phyloP scores from a whole-genome alignment of 1,140 invertebrate genomes.

The Ceratina calcarata region DNA sequence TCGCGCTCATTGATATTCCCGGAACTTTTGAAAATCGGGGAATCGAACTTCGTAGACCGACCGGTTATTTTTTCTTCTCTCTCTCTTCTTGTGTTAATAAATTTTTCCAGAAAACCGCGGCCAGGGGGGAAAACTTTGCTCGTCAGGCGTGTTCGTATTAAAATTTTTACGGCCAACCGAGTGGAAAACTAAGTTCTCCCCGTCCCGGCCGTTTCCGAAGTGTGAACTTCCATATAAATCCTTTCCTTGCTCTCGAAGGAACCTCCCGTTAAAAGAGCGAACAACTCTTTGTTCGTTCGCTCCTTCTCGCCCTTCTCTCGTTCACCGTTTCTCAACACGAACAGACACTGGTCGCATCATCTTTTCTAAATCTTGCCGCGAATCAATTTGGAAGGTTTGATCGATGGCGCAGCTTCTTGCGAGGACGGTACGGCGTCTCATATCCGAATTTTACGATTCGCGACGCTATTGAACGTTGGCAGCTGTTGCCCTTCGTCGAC shows the following conservation, averaged over 20 bases:
- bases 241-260: neutral
- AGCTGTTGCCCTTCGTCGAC: slow-evolving; percentile 36
- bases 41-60: neutral
- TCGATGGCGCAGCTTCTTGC: no score
- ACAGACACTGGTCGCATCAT: neutral
- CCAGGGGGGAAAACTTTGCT: neutral
- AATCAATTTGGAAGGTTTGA: no score
- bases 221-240: slow-evolving; percentile 11
- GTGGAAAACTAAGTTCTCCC: slow-evolving; percentile 16
- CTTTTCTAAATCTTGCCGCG: no score
- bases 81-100: slow-evolving; percentile 1
- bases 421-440: no score
- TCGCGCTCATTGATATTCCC: neutral
- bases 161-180: slow-evolving; percentile 25
- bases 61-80: neutral
- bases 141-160: neutral
- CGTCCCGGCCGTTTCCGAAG: neutral
- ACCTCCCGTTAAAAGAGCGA: neutral
- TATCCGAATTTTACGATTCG: slow-evolving; percentile 47
- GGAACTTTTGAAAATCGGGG: neutral
- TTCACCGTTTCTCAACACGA: slow-evolving; percentile 10
- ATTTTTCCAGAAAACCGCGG: neutral
- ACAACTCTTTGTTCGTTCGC: neutral
- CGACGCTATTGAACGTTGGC: neutral
- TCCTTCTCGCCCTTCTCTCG: neutral